Evolutionary conservation across 92 coral and sea anemone species (phyloP).

Genomic region (Actinernus sp.): DNA sequence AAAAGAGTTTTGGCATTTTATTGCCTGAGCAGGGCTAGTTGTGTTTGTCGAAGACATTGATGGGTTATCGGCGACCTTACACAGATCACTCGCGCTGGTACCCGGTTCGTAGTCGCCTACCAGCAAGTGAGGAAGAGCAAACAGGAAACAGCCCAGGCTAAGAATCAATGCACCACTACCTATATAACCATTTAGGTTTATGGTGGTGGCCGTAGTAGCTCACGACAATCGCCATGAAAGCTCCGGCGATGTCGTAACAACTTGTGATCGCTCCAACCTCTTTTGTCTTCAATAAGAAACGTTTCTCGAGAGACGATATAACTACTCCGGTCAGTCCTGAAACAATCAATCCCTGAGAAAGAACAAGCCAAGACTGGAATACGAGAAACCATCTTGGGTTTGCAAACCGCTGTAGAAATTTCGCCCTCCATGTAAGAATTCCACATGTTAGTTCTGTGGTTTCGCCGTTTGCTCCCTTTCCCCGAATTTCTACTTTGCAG

Average conservation of each 20-base stretch:
- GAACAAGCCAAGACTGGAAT: constrained; percentile 88
- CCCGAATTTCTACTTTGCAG: background rate
- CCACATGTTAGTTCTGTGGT: constrained; percentile 62
- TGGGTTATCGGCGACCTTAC: constrained; percentile 33
- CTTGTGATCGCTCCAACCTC: constrained; percentile 81
- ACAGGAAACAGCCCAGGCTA: constrained; percentile 88
- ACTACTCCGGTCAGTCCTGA: constrained; percentile 93
- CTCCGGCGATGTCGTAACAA: constrained; percentile 91
- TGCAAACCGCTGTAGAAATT: constrained; percentile 75
- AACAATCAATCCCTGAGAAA: constrained; percentile 92
- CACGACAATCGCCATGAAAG: constrained; percentile 85
- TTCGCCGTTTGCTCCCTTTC: background rate
- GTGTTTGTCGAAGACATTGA: constrained; percentile 19
- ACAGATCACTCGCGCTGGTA: constrained; percentile 64
- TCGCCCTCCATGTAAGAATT: constrained; percentile 52
- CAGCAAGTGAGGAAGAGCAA: constrained; percentile 91
- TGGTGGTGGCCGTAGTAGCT: constrained; percentile 96
- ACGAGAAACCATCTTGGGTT: constrained; percentile 87
- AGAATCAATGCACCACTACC: constrained; percentile 87
- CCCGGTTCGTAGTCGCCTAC: constrained; percentile 78
- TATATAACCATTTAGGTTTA: constrained; percentile 96
- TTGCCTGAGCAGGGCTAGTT: no score
- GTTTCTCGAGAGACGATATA: constrained; percentile 89
- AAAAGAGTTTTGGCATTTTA: constrained; percentile 65
- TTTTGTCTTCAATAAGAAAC: constrained; percentile 81